These are phyloP conservation scores for Esox lucius DNA, from an alignment of 2,797 vertebrate species.

Conservation along the genomic window DNA sequence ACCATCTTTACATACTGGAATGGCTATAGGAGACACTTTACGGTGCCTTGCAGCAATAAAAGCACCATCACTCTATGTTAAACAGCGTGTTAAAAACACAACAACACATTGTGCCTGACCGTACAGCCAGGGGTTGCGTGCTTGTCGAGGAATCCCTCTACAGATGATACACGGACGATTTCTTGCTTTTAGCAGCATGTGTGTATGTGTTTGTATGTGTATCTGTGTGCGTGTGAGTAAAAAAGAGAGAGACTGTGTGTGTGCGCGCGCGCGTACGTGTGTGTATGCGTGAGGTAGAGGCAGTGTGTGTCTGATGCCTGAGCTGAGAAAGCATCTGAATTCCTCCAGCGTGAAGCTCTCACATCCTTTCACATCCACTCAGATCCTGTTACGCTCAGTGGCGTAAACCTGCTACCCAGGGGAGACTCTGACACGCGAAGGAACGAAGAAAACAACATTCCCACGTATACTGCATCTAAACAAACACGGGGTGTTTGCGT, in stretches of 20 bases:
- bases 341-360: constrained; percentile 71
- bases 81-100: constrained; percentile 8
- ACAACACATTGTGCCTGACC: constrained; percentile 33
- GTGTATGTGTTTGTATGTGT: neutral
- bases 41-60: neutral
- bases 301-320: constrained; percentile 17
- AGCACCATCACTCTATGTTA: neutral
- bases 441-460: constrained; percentile 38
- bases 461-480: constrained; percentile 35
- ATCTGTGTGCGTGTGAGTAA: constrained; percentile 15
- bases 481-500: constrained; percentile 60
- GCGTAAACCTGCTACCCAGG: constrained; percentile 41
- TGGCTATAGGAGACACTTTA: neutral
- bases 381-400: constrained; percentile 38
- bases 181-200: constrained; percentile 46
- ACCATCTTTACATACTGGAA: neutral
- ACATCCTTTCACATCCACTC: constrained; percentile 50
- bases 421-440: constrained; percentile 32
- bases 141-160: constrained; percentile 49
- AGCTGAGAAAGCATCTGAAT: constrained; percentile 65
- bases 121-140: constrained; percentile 40
- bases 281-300: constrained; percentile 9
- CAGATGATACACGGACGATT: constrained; percentile 53
- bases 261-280: neutral
- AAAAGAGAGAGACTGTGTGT: constrained; percentile 9